Evolutionary conservation across 2,888 invertebrate species (phyloP).

Genomic region (Cephalotes varians): DNA sequence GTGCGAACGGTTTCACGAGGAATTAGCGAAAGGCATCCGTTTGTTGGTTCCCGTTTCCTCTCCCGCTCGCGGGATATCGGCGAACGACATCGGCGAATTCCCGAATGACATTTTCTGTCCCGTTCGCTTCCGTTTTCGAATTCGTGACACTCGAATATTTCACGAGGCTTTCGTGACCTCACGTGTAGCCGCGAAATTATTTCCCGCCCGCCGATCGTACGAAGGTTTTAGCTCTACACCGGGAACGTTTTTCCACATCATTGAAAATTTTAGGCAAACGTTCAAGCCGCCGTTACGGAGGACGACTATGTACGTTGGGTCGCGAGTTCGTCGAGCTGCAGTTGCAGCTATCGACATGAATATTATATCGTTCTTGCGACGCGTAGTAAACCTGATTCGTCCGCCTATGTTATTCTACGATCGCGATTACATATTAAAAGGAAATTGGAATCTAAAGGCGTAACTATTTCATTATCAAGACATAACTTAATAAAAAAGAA

Average conservation of each 20-base stretch:
- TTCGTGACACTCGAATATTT: conserved; percentile 39
- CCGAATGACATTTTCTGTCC: not conserved
- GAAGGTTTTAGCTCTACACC: conserved; percentile 37
- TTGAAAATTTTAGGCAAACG: conserved; percentile 59
- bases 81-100: conserved; percentile 20
- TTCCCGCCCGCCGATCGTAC: conserved; percentile 43
- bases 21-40: conserved; percentile 8
- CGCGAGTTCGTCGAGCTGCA: conserved; percentile 56
- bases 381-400: conserved; percentile 43
- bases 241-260: conserved; percentile 54
- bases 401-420: not conserved
- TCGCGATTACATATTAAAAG: not conserved
- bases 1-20: conserved; percentile 10
- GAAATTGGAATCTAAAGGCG: not conserved
- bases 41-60: not conserved
- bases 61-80: not conserved
- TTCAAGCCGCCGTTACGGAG: conserved; percentile 48
- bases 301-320: conserved; percentile 45
- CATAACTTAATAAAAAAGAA: not conserved
- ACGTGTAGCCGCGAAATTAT: conserved; percentile 57
- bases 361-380: conserved; percentile 58
- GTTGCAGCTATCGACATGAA: conserved; percentile 60
- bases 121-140: not conserved
- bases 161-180: conserved; percentile 35
- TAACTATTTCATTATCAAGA: not conserved